A percentile compares a stretch with the other conserved stretches of the same genome.
Evolutionary conservation across 2,113 vertebrate genomes (phyloP).

Genomic region (Pseudopipra pipra): DNA sequence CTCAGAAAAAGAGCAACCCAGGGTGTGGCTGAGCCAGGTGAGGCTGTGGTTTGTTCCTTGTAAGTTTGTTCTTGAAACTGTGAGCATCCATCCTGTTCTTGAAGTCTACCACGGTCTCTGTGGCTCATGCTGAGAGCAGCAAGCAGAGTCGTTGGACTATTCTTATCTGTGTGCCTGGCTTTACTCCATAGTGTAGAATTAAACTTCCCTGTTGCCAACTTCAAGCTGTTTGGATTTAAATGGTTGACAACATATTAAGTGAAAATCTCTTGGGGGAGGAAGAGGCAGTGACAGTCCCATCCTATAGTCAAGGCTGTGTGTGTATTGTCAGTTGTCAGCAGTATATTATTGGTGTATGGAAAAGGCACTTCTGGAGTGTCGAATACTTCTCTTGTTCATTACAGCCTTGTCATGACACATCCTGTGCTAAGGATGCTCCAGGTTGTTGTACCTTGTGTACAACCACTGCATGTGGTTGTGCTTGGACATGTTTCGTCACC

Average conservation of each 20-base stretch:
- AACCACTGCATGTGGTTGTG: not conserved
- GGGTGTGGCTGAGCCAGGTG: not conserved
- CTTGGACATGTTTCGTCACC: not conserved
- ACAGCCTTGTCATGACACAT: not conserved
- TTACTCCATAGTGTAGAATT: accelerated
- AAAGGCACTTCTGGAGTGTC: not conserved
- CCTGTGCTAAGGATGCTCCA: not conserved
- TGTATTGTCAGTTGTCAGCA: not conserved
- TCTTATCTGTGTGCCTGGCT: not conserved
- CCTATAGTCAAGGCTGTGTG: not conserved
- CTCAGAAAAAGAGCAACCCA: not conserved
- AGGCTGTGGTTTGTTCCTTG: not conserved
- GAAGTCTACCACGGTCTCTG: accelerated
- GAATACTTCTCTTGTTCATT: not conserved
- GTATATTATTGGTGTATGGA: not conserved
- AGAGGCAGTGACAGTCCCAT: not conserved
- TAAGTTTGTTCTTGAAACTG: not conserved
- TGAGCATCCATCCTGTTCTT: not conserved
- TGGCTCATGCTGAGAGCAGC: accelerated
- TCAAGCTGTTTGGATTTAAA: not conserved
- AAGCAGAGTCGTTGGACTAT: not conserved
- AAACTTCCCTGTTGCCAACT: not conserved
- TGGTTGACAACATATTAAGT: accelerated
- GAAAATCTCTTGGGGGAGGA: not conserved
- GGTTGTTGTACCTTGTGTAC: not conserved